Percentiles rank a stretch among this genome's conserved stretches.
phyloP scores from a whole-genome alignment of 1,140 invertebrate genomes.

The Diabrotica undecimpunctata region DNA sequence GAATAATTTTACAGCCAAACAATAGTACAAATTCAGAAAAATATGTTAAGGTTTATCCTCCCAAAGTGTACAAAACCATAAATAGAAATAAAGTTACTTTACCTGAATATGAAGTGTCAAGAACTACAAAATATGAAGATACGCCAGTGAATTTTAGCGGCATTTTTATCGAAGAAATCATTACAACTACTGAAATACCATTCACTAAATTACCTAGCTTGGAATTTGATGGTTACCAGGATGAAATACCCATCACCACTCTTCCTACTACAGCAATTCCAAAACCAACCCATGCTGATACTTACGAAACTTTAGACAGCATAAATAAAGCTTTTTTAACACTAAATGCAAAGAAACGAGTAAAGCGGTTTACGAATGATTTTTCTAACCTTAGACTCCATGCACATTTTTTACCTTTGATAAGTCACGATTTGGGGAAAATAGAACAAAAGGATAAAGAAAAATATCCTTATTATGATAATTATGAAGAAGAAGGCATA shows the following conservation, averaged over 20 bases:
- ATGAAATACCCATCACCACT: slow-evolving; percentile 13
- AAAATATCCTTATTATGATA: slow-evolving; percentile 42
- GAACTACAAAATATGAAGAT: slow-evolving; percentile 9
- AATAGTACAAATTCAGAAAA: slow-evolving; percentile 31
- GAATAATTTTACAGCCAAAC: slow-evolving; percentile 32
- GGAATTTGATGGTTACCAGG: slow-evolving; percentile 1
- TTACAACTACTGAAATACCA: slow-evolving; percentile 5
- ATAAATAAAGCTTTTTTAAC: slow-evolving; percentile 5
- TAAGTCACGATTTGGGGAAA: slow-evolving; percentile 19
- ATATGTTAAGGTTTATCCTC: slow-evolving; percentile 37
- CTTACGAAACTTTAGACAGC: neutral
- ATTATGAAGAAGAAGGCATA: slow-evolving; percentile 29
- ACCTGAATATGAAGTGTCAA: neutral
- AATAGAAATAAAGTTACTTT: neutral
- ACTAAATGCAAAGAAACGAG: neutral
- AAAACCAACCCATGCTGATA: neutral
- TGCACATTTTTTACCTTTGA: slow-evolving; percentile 25
- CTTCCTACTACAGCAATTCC: slow-evolving; percentile 9
- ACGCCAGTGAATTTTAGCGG: neutral
- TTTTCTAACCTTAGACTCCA: slow-evolving; percentile 24
- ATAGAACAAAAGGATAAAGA: slow-evolving; percentile 1
- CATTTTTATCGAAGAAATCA: slow-evolving; percentile 18
- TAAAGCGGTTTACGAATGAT: slow-evolving; percentile 25
- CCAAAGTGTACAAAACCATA: slow-evolving; percentile 24
- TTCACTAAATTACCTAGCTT: neutral